Evolutionary conservation across 2,888 invertebrate species (phyloP).

Genomic region (Caenorhabditis doughertyi): DNA sequence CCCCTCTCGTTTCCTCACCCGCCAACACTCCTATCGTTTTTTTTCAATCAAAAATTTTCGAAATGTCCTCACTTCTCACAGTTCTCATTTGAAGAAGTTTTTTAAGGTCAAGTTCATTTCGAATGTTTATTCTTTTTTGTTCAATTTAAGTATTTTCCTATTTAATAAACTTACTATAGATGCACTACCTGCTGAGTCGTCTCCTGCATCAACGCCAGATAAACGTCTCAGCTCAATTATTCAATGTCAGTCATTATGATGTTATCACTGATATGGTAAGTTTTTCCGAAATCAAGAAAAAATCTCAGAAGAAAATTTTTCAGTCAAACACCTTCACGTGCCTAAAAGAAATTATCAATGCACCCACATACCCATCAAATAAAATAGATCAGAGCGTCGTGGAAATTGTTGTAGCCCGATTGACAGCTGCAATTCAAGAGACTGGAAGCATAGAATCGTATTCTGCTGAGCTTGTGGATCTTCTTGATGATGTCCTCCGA

Average conservation of each 20-base stretch:
- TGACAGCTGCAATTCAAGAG: slow-evolving; percentile 92
- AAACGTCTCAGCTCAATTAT: slow-evolving; percentile 92
- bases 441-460: slow-evolving; percentile 92
- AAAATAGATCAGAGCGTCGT: slow-evolving; percentile 89
- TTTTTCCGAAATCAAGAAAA: not conserved
- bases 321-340: slow-evolving; percentile 88
- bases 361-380: slow-evolving; percentile 90
- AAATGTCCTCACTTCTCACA: no score
- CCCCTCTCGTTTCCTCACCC: slow-evolving; percentile 14
- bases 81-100: no score
- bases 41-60: slow-evolving; percentile 24
- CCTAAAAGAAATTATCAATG: slow-evolving; percentile 88
- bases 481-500: slow-evolving; percentile 92
- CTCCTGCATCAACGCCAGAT: slow-evolving; percentile 93
- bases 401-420: slow-evolving; percentile 94
- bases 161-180: slow-evolving; percentile 82
- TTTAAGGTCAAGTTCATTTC: no score
- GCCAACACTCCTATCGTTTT: not conserved
- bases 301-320: slow-evolving; percentile 27
- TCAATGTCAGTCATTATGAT: slow-evolving; percentile 91
- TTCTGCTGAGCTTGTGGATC: slow-evolving; percentile 89
- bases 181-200: slow-evolving; percentile 94
- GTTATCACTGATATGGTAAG: slow-evolving; percentile 86
- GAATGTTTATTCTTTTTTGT: not conserved
- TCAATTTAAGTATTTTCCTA: not conserved